Evolutionary conservation across 2,888 invertebrate species (phyloP).

Genomic region (Cremastinae sp.): DNA sequence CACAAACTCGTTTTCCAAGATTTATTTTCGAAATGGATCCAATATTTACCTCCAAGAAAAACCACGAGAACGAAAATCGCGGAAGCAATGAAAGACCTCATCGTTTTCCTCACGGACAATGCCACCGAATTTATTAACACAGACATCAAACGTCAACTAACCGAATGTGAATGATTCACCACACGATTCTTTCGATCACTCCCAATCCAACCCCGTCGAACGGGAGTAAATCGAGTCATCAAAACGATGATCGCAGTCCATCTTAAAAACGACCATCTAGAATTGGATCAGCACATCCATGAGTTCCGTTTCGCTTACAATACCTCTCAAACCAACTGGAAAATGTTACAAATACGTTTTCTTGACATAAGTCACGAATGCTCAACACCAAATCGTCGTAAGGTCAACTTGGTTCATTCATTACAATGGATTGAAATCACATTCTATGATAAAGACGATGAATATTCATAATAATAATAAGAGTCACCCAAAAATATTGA

Average conservation of each 20-base stretch:
- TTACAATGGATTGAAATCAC: too few species aligned
- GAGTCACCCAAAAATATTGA: too few species aligned
- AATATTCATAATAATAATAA: too few species aligned
- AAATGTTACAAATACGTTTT: too few species aligned
- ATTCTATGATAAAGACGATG: too few species aligned
- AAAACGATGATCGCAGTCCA: constrained; percentile 38
- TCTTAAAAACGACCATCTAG: constrained; percentile 52
- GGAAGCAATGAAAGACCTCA: constrained; percentile 7
- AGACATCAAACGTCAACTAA: not conserved
- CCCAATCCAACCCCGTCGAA: constrained; percentile 48
- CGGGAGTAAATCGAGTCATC: not conserved
- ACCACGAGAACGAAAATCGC: constrained; percentile 17
- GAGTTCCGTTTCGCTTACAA: constrained; percentile 58
- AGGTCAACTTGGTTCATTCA: too few species aligned
- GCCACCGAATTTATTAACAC: constrained; percentile 47
- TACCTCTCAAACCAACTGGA: too few species aligned
- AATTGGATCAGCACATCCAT: constrained; percentile 56
- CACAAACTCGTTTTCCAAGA: constrained; percentile 47
- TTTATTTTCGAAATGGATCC: constrained; percentile 42
- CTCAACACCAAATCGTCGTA: too few species aligned
- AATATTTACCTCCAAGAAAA: not conserved
- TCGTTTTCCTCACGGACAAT: constrained; percentile 37
- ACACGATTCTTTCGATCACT: constrained; percentile 35
- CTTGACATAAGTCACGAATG: too few species aligned
- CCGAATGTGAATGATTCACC: not conserved